A percentile compares a stretch with the other conserved stretches of the same genome.
These are phyloP conservation scores for Tetheella fluctuosa DNA, from an alignment of 2,888 invertebrate genomes.

Conservation along the genomic window DNA sequence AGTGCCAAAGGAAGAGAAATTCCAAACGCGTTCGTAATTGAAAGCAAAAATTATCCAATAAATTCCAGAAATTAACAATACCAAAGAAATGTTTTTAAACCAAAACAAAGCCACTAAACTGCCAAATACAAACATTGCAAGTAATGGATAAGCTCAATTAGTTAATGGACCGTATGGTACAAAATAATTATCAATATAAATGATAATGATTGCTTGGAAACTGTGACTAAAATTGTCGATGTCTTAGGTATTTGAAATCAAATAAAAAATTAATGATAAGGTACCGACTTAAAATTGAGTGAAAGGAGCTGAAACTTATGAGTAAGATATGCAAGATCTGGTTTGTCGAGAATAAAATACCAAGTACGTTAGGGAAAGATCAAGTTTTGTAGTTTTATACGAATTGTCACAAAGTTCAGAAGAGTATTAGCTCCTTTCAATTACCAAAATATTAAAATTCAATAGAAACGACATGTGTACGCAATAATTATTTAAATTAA, in stretches of 20 bases:
- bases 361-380: neutral
- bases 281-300: neutral
- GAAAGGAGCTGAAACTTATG: neutral
- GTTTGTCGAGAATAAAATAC: neutral
- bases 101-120: neutral
- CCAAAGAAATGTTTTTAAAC: no score
- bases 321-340: neutral
- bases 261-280: no score
- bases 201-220: neutral
- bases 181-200: neutral
- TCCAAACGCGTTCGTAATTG: no score
- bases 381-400: conserved; percentile 4
- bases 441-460: neutral
- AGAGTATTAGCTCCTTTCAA: neutral
- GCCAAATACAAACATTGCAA: neutral
- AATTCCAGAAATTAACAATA: neutral
- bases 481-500: neutral
- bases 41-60: neutral
- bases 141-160: neutral
- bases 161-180: neutral
- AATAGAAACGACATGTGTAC: neutral
- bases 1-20: neutral
- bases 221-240: no score
- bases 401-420: neutral
- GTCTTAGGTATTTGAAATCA: no score